These are phyloP conservation scores for Cosmopolites sordidus DNA, from an alignment of 2,888 invertebrate species.

Conservation along the genomic window DNA sequence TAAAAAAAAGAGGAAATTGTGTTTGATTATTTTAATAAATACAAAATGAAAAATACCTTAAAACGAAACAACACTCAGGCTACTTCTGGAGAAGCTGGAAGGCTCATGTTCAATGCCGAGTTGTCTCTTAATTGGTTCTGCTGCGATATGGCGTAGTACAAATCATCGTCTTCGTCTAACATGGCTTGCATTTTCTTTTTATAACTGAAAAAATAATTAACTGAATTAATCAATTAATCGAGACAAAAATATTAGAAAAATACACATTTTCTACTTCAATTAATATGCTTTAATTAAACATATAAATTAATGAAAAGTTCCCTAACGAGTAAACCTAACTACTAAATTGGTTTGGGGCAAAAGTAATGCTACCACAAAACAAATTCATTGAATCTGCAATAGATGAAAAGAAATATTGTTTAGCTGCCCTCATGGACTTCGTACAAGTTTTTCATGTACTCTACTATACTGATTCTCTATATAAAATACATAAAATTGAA, in stretches of 20 bases:
- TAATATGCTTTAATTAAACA: too few relatives aligned
- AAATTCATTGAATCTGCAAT: too few relatives aligned
- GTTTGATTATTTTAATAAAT: not conserved
- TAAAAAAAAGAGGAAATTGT: not conserved
- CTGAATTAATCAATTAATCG: not conserved
- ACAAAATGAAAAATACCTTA: not conserved
- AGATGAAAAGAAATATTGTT: too few relatives aligned
- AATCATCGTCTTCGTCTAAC: conserved; percentile 71
- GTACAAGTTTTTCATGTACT: too few relatives aligned
- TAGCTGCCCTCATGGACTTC: too few relatives aligned
- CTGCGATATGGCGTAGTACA: conserved; percentile 40
- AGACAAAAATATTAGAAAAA: not conserved
- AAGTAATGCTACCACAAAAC: too few relatives aligned
- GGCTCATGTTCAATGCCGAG: conserved; percentile 41
- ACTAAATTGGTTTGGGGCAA: too few relatives aligned
- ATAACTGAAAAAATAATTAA: conserved; percentile 56
- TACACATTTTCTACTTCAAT: too few relatives aligned
- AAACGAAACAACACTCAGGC: not conserved
- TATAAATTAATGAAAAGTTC: too few relatives aligned
- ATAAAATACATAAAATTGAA: too few relatives aligned
- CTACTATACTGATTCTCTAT: too few relatives aligned
- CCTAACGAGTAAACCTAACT: too few relatives aligned
- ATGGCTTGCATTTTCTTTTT: conserved; percentile 75
- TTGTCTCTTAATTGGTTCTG: conserved; percentile 41
- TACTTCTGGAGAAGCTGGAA: conserved; percentile 16